These are phyloP conservation scores for Scelioninae gen. 1 DNA, from an alignment of 2,888 invertebrate species.

Conservation along the genomic window DNA sequence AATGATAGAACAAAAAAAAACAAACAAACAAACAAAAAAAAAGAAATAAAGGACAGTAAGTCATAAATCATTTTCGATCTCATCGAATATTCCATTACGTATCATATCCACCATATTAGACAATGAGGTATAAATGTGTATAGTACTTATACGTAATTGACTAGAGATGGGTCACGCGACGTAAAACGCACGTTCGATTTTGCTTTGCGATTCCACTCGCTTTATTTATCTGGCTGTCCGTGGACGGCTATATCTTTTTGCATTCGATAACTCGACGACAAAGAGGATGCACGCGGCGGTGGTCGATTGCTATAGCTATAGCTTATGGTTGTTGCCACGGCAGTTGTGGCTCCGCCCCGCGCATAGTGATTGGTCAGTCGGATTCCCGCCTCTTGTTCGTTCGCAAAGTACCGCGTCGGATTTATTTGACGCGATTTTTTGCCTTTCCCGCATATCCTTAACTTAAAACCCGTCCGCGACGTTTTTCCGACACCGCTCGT, in stretches of 20 bases:
- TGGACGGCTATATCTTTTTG: constrained; percentile 48
- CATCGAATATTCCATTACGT: constrained; percentile 73
- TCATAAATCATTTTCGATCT: constrained; percentile 58
- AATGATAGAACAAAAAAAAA: too few species aligned
- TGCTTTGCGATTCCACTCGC: constrained; percentile 43
- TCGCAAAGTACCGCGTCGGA: constrained; percentile 71
- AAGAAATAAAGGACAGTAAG: not conserved
- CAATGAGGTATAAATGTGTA: constrained; percentile 66
- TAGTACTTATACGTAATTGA: constrained; percentile 81
- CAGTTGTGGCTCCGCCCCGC: constrained; percentile 46
- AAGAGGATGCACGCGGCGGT: constrained; percentile 63
- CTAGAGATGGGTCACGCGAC: constrained; percentile 80
- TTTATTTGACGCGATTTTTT: constrained; percentile 77
- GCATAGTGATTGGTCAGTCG: constrained; percentile 49
- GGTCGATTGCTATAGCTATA: constrained; percentile 50
- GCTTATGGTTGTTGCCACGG: constrained; percentile 64
- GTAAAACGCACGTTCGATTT: constrained; percentile 61
- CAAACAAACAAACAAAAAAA: not conserved
- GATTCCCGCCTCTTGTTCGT: constrained; percentile 59
- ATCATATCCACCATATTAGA: constrained; percentile 74
- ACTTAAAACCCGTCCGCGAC: constrained; percentile 31
- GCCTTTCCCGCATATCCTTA: constrained; percentile 71
- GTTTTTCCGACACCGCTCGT: constrained; percentile 40
- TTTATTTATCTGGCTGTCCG: constrained; percentile 58
- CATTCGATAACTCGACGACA: constrained; percentile 68